Conservation (phyloP, 2,113 vertebrate species). For the Mus spicilegus region DNA sequence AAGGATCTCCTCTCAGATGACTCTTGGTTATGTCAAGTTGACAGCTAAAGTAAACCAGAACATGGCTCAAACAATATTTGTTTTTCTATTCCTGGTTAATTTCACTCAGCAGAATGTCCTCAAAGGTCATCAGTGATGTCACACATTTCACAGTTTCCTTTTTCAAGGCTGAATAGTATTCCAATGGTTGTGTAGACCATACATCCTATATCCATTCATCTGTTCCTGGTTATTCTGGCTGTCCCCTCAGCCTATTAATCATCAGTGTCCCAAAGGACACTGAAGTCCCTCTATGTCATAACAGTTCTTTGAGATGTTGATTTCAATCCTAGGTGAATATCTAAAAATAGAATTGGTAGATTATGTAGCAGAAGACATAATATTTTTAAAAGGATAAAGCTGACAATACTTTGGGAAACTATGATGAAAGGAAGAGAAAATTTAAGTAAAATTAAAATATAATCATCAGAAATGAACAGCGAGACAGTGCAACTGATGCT, state of each 20-base stretch:
- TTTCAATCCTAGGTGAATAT: not conserved
- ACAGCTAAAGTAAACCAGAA: not conserved
- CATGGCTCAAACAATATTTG: no score
- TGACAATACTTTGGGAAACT: not conserved
- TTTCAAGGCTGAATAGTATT: not conserved
- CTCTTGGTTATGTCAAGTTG: not conserved
- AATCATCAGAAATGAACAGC: not conserved
- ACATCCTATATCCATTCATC: no score
- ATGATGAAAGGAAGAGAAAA: not conserved
- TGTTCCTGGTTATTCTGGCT: fast-evolving
- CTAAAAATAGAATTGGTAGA: not conserved
- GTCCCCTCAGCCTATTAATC: no score
- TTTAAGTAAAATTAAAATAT: not conserved
- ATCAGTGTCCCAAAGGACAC: fast-evolving
- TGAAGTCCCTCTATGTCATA: no score
- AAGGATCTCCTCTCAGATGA: not conserved
- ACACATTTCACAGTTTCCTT: not conserved
- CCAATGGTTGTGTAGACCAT: fast-evolving
- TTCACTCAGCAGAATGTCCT: not conserved
- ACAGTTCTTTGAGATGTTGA: not conserved
- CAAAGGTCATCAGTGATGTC: not conserved
- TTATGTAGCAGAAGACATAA: not conserved
- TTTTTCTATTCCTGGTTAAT: not conserved
- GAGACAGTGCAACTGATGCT: not conserved
- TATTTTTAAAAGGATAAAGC: not conserved